Evolutionary conservation across 2,888 invertebrate species (phyloP).

Genomic region (Buathra laborator): DNA sequence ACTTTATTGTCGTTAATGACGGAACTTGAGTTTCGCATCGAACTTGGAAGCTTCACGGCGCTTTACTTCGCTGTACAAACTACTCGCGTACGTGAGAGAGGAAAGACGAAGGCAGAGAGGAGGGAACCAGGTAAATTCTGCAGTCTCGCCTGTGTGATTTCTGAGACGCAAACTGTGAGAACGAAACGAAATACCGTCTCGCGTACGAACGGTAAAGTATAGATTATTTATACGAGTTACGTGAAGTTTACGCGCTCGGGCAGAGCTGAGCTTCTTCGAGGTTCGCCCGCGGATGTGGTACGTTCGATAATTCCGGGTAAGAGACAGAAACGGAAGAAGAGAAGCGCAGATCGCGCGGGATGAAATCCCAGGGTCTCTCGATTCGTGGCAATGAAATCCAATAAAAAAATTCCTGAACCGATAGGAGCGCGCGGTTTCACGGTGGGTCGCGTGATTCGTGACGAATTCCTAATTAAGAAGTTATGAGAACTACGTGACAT

Average conservation of each 20-base stretch:
- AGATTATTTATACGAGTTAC: conserved; percentile 2
- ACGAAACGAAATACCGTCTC: background rate
- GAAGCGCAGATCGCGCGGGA: background rate
- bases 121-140: conserved; percentile 13
- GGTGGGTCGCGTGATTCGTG: conserved; percentile 66
- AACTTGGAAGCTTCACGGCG: conserved; percentile 1
- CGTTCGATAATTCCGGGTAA: conserved; percentile 34
- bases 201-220: background rate
- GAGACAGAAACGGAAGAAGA: background rate
- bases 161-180: background rate
- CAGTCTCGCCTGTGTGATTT: conserved; percentile 21
- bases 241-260: conserved; percentile 44
- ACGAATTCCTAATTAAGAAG: conserved; percentile 68
- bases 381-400: conserved; percentile 61
- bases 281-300: background rate
- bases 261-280: conserved; percentile 21
- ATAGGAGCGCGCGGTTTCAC: conserved; percentile 53
- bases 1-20: conserved; percentile 74
- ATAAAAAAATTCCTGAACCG: conserved; percentile 71
- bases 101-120: background rate
- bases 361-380: conserved; percentile 28
- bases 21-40: conserved; percentile 70
- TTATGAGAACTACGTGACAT: conserved; percentile 40
- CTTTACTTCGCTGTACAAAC: conserved; percentile 30
- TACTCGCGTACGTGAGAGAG: background rate